These are phyloP conservation scores for Pedetes capensis DNA, from an alignment of 2,113 vertebrate species.

Conservation along the genomic window DNA sequence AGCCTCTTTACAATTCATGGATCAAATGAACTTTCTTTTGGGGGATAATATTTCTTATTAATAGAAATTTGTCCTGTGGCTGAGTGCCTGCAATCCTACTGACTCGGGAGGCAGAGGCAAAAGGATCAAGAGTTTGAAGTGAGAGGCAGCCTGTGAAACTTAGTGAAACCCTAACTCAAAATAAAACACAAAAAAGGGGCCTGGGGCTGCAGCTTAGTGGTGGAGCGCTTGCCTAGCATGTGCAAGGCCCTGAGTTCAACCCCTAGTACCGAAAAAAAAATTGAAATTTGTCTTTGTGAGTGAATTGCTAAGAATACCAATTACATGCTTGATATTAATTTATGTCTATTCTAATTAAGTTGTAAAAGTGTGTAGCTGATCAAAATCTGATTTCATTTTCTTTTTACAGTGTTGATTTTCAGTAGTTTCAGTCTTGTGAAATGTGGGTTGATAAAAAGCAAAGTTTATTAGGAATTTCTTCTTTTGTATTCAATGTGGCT, in stretches of 20 bases:
- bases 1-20: slow-evolving; percentile 82
- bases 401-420: neutral
- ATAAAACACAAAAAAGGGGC: no score
- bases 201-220: no score
- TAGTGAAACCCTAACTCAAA: no score
- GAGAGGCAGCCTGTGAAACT: no score
- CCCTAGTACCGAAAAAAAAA: no score
- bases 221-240: no score
- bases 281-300: slow-evolving; percentile 52
- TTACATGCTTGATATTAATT: slow-evolving; percentile 55
- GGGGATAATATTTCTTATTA: slow-evolving; percentile 21
- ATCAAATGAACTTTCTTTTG: slow-evolving; percentile 67
- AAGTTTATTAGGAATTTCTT: slow-evolving; percentile 17
- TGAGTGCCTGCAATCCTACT: no score
- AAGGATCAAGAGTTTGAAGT: no score
- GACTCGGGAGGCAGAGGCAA: no score
- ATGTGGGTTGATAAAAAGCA: neutral
- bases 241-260: no score
- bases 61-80: slow-evolving; percentile 50
- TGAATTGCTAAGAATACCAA: slow-evolving; percentile 61
- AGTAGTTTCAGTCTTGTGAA: neutral
- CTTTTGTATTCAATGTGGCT: slow-evolving; percentile 8
- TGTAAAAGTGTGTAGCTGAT: slow-evolving; percentile 50
- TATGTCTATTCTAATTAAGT: neutral
- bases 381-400: neutral